Percentiles rank a stretch among this genome's conserved stretches.
Conservation (phyloP, 35 echinoderm and acorn worm genomes). For the Lytechinus variegatus region DNA sequence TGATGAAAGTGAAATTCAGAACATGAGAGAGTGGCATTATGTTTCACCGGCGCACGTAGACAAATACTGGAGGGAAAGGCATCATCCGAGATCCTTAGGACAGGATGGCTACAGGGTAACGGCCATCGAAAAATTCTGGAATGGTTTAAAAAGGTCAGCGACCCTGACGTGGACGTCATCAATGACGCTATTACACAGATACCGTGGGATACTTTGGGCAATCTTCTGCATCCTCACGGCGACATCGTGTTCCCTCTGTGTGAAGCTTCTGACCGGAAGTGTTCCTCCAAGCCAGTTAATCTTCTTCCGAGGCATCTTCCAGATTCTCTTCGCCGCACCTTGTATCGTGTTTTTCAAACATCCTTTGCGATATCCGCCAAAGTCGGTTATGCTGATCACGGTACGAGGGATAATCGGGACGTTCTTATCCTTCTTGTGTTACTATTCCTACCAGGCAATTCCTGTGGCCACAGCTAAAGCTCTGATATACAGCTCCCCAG, state of each 20-base stretch:
- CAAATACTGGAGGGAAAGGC: not conserved
- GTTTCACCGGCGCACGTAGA: not conserved
- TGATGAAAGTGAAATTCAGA: not conserved
- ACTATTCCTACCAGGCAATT: conserved; percentile 31
- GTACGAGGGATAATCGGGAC: not conserved
- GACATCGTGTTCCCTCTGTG: not conserved
- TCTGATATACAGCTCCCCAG: not conserved
- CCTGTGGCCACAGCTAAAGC: conserved; percentile 13
- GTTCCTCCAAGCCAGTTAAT: not conserved
- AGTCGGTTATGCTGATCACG: not conserved
- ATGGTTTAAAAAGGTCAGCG: not conserved
- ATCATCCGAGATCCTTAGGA: not conserved
- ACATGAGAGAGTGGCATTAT: not conserved
- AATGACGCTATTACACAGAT: not conserved
- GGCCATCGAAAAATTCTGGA: not conserved
- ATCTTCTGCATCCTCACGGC: not conserved
- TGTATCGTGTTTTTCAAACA: not conserved
- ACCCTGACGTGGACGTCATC: not conserved
- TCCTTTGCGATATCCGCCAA: not conserved
- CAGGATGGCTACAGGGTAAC: not conserved
- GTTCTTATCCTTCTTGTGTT: not conserved
- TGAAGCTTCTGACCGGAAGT: not conserved
- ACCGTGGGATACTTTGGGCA: not conserved
- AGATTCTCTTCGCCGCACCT: not conserved
- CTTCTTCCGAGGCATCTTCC: not conserved